These are phyloP conservation scores for Synanthedon andrenaeformis DNA, from an alignment of 2,888 invertebrate species.

Conservation along the genomic window DNA sequence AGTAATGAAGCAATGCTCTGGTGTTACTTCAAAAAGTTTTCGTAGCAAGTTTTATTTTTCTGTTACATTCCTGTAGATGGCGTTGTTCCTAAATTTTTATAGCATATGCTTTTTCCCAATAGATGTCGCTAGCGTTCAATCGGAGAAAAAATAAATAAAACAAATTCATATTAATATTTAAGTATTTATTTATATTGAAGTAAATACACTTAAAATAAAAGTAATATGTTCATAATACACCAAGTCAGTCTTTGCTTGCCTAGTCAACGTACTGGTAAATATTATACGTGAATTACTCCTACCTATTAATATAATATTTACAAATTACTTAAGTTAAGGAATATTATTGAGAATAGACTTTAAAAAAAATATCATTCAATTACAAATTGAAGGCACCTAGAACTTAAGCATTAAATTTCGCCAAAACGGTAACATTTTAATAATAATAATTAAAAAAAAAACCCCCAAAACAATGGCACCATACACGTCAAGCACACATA, in stretches of 20 bases:
- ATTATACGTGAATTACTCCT: slow-evolving; percentile 22
- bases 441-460: too few species aligned
- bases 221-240: slow-evolving; percentile 46
- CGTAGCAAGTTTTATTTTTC: too few species aligned
- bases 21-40: too few species aligned
- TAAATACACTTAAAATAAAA: slow-evolving; percentile 52
- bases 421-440: slow-evolving; percentile 31
- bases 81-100: too few species aligned
- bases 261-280: slow-evolving; percentile 59
- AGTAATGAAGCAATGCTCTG: too few species aligned
- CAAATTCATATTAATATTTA: background rate
- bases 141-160: background rate
- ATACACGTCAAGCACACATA: slow-evolving; percentile 2
- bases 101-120: too few species aligned
- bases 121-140: too few species aligned
- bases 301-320: slow-evolving; percentile 16
- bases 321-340: slow-evolving; percentile 9
- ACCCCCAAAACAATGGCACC: slow-evolving; percentile 34
- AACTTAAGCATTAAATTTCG: slow-evolving; percentile 10
- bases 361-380: slow-evolving; percentile 20
- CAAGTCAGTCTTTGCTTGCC: slow-evolving; percentile 70
- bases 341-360: slow-evolving; percentile 1
- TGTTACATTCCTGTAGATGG: too few species aligned
- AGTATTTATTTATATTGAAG: slow-evolving; percentile 36
- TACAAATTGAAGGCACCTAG: slow-evolving; percentile 27